phyloP scores from a whole-genome alignment of 2,113 vertebrate genomes.

The Megaceryle torquata region DNA sequence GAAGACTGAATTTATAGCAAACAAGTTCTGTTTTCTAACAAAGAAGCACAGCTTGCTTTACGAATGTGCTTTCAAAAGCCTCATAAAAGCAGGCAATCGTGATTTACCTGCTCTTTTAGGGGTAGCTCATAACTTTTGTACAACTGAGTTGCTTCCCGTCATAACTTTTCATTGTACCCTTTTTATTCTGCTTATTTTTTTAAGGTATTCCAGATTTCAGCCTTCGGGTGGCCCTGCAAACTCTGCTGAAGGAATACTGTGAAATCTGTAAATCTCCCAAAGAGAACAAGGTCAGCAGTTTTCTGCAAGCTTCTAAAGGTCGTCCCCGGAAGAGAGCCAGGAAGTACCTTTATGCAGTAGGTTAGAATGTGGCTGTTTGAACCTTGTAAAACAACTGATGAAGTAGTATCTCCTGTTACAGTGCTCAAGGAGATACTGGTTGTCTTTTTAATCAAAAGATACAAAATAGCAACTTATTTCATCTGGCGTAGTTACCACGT shows the following conservation, averaged over 20 bases:
- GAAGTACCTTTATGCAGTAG: slow-evolving; percentile 97
- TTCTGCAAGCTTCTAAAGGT: slow-evolving; percentile 87
- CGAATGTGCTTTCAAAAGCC: neutral
- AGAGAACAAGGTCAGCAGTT: slow-evolving; percentile 89
- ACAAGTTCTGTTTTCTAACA: neutral
- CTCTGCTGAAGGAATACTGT: slow-evolving; percentile 94
- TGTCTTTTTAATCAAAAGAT: neutral
- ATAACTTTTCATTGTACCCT: neutral
- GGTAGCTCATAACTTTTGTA: neutral
- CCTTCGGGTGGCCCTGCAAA: slow-evolving; percentile 95
- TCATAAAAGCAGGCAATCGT: neutral
- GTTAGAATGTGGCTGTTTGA: slow-evolving; percentile 72
- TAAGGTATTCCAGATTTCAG: slow-evolving; percentile 93
- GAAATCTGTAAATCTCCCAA: slow-evolving; percentile 90
- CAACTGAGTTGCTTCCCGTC: neutral
- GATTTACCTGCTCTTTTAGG: neutral
- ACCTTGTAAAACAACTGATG: slow-evolving; percentile 23
- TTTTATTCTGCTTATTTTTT: neutral
- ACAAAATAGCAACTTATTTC: neutral
- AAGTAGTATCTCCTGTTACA: neutral
- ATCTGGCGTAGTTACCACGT: neutral
- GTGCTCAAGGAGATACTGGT: neutral
- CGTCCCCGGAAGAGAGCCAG: slow-evolving; percentile 94
- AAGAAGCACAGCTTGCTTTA: neutral
- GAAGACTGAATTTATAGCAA: neutral